Evolutionary conservation across 2,888 invertebrate genomes (phyloP).

Genomic region (Danaus chrysippus): DNA sequence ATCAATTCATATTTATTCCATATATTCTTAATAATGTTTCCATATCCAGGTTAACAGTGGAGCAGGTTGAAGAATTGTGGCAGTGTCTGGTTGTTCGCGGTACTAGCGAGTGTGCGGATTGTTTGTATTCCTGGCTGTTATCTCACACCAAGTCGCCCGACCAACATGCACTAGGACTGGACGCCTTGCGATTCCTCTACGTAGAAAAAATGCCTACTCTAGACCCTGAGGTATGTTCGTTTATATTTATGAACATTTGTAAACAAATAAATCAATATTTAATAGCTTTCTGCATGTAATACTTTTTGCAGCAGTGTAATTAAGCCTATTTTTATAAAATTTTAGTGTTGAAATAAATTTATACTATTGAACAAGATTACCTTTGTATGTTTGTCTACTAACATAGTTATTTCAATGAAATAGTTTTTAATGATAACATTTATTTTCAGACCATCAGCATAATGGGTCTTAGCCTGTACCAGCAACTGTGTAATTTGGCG

Average conservation of each 20-base stretch:
- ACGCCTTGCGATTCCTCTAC: slow-evolving; percentile 92
- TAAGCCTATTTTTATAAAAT: no score
- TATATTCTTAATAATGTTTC: no score
- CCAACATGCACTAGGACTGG: slow-evolving; percentile 93
- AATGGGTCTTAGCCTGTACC: slow-evolving; percentile 93
- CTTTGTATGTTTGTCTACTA: not conserved
- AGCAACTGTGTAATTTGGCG: slow-evolving; percentile 93
- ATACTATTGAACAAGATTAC: no score
- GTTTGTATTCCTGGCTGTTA: slow-evolving; percentile 95
- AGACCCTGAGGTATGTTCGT: slow-evolving; percentile 83
- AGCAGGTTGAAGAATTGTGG: slow-evolving; percentile 95
- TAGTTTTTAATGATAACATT: slow-evolving; percentile 3
- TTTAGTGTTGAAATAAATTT: no score
- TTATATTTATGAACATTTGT: not conserved
- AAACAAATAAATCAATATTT: not conserved
- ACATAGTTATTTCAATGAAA: not conserved
- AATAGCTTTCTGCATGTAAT: no score
- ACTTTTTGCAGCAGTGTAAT: no score
- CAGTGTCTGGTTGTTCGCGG: slow-evolving; percentile 88
- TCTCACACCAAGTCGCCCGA: slow-evolving; percentile 95
- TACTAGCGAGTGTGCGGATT: slow-evolving; percentile 92
- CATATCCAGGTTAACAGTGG: slow-evolving; percentile 85
- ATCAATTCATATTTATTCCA: no score
- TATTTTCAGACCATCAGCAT: slow-evolving; percentile 86
- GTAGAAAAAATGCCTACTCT: slow-evolving; percentile 93